Evolutionary conservation across 2,888 invertebrate species (phyloP).

Genomic region (Metopia argyrocephala): DNA sequence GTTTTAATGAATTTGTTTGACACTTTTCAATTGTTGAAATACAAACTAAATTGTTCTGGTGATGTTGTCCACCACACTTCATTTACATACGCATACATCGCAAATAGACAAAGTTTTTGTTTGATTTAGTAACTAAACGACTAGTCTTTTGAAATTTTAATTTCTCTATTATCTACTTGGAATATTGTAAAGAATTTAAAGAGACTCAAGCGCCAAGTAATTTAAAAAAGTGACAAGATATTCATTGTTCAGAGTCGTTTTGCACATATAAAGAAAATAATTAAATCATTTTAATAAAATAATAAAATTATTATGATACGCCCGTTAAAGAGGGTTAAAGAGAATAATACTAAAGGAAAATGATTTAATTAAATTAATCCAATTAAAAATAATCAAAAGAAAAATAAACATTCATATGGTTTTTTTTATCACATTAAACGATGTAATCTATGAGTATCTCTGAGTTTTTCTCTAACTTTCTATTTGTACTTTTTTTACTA

Average conservation of each 20-base stretch:
- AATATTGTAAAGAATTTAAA: neutral
- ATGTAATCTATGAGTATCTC: no score
- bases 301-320: slow-evolving; percentile 2
- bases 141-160: neutral
- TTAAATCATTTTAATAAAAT: slow-evolving; percentile 12
- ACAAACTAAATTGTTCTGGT: neutral
- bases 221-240: neutral
- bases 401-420: no score
- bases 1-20: slow-evolving; percentile 41
- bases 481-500: no score
- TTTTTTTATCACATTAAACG: no score
- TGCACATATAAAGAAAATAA: neutral
- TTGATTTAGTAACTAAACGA: neutral
- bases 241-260: neutral
- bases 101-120: neutral
- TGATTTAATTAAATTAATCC: neutral
- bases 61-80: slow-evolving; percentile 5
- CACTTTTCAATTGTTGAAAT: slow-evolving; percentile 37
- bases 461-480: no score
- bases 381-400: neutral
- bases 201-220: neutral
- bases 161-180: neutral
- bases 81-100: no score
- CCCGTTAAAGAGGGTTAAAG: neutral
- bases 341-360: neutral